A percentile compares a stretch with the other conserved stretches of the same genome.
Evolutionary conservation across 2,888 invertebrate species (phyloP).

Genomic region (Schrankia costaestrigalis): DNA sequence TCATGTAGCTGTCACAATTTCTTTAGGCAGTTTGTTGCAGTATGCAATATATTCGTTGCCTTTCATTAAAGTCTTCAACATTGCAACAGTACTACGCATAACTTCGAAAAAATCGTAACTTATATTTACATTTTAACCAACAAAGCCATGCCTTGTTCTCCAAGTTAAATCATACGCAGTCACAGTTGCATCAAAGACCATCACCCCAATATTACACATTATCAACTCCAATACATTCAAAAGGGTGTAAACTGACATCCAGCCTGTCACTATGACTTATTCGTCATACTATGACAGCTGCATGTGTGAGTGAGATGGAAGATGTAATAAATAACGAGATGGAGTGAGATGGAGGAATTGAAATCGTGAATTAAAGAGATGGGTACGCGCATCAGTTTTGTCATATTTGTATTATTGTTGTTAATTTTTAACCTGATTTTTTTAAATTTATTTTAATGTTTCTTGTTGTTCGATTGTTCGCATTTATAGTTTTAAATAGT

Average conservation of each 20-base stretch:
- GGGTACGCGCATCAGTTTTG: constrained; percentile 34
- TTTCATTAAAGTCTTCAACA: background rate
- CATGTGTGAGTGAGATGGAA: constrained; percentile 38
- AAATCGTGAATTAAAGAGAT: constrained; percentile 47
- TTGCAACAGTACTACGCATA: too few relatives aligned
- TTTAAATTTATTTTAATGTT: too few relatives aligned
- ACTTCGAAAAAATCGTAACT: background rate
- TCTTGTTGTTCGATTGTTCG: too few relatives aligned
- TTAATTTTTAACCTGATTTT: constrained; percentile 38
- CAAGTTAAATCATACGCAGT: too few relatives aligned
- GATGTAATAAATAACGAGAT: constrained; percentile 11
- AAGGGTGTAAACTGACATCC: constrained; percentile 76
- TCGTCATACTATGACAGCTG: constrained; percentile 76
- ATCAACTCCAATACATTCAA: constrained; percentile 36
- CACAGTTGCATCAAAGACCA: constrained; percentile 4
- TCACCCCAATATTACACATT: constrained; percentile 30
- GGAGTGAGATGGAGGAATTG: constrained; percentile 24
- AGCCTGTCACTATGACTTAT: constrained; percentile 75
- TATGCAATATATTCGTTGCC: too few relatives aligned
- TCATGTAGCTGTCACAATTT: too few relatives aligned
- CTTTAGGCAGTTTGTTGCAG: too few relatives aligned
- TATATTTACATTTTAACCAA: background rate
- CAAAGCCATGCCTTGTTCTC: too few relatives aligned
- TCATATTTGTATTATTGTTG: constrained; percentile 33
- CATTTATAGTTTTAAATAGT: too few relatives aligned